Conservation (phyloP, 2,888 invertebrate species). For the Celastrina argiolus region DNA sequence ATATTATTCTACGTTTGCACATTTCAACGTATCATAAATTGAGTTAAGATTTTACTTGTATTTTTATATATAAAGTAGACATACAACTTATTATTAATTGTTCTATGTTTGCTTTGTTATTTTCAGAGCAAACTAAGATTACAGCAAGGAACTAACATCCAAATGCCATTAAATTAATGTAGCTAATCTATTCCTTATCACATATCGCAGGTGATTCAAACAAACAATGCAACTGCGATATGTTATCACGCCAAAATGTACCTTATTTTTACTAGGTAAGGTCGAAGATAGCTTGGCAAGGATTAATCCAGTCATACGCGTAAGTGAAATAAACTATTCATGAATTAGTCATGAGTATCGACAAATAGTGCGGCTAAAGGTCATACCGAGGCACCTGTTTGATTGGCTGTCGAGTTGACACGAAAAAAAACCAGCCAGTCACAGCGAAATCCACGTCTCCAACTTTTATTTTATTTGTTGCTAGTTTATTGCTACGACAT, state of each 20-base stretch:
- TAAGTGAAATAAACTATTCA: constrained; percentile 36
- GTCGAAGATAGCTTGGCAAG: constrained; percentile 27
- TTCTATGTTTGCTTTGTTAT: neutral
- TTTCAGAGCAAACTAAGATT: neutral
- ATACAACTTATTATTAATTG: too few species aligned
- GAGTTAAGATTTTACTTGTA: too few species aligned
- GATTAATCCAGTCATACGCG: constrained; percentile 11
- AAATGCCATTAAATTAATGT: constrained; percentile 55
- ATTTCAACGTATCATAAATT: too few species aligned
- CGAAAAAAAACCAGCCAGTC: constrained; percentile 10
- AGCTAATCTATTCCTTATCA: constrained; percentile 61
- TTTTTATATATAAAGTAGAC: too few species aligned
- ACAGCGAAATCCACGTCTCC: neutral
- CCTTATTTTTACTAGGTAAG: constrained; percentile 29
- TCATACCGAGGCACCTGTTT: constrained; percentile 56
- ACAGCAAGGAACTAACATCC: constrained; percentile 34
- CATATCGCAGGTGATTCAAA: constrained; percentile 27
- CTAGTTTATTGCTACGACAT: neutral
- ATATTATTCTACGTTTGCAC: too few species aligned
- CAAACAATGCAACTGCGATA: constrained; percentile 45
- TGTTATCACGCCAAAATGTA: neutral
- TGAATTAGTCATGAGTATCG: constrained; percentile 69
- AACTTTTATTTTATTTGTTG: neutral
- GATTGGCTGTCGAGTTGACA: constrained; percentile 43
- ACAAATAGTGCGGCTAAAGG: constrained; percentile 71